Evolutionary conservation across 2,888 invertebrate species (phyloP).

Genomic region (Melanchra persicariae): DNA sequence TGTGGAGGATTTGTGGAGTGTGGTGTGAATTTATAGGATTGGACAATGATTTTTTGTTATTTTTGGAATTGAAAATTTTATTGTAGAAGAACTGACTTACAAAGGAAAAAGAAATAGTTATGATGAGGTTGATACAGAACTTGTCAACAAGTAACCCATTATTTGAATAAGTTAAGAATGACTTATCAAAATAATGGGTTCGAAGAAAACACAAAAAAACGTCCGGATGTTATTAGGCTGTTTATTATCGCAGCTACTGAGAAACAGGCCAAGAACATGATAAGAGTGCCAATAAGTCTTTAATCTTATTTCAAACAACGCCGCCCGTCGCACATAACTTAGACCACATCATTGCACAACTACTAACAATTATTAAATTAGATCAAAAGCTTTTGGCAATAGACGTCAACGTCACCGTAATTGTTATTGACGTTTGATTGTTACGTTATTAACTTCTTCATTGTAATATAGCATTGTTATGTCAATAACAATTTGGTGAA

Average conservation of each 20-base stretch:
- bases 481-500: conserved; percentile 50
- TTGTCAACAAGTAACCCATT: background rate
- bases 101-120: background rate
- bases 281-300: background rate
- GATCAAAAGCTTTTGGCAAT: conserved; percentile 73
- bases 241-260: conserved; percentile 4
- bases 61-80: background rate
- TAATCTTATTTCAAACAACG: background rate
- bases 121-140: background rate
- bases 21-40: conserved; percentile 59
- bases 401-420: conserved; percentile 73
- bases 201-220: too few species aligned
- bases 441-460: conserved; percentile 66
- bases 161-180: background rate
- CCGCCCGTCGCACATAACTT: conserved; percentile 37
- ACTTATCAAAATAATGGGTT: background rate
- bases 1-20: conserved; percentile 77
- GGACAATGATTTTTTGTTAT: background rate
- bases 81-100: background rate
- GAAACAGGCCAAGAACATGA: conserved; percentile 4
- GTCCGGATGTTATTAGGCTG: background rate
- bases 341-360: conserved; percentile 69
- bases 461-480: conserved; percentile 50
- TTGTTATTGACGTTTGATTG: conserved; percentile 84
- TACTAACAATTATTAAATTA: conserved; percentile 80